Evolutionary conservation across 2,113 vertebrate genomes (phyloP).

Genomic region (Sebastes schlegelii): DNA sequence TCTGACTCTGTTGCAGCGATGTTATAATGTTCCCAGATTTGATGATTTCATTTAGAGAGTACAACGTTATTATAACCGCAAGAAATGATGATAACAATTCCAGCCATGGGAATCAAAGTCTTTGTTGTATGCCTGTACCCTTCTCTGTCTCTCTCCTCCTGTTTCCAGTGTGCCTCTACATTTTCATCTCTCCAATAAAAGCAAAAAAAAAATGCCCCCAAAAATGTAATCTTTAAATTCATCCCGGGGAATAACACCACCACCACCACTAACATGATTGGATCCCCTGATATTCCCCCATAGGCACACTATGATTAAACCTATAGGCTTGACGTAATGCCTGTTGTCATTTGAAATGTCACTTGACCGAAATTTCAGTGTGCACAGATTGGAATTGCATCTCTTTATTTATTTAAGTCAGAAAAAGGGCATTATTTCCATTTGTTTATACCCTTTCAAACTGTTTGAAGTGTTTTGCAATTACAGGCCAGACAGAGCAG

Average conservation of each 20-base stretch:
- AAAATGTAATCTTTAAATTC: neutral
- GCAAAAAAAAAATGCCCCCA: neutral
- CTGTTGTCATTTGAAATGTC: constrained; percentile 33
- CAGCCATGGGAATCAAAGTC: no score
- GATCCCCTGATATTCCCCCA: neutral
- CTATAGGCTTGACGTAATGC: neutral
- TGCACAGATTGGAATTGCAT: constrained; percentile 27
- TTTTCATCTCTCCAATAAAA: neutral
- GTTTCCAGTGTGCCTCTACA: neutral
- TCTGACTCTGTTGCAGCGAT: neutral
- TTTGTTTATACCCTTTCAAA: constrained; percentile 68
- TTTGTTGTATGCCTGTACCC: no score
- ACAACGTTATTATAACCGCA: no score
- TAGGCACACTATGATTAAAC: neutral
- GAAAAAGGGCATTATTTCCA: constrained; percentile 49
- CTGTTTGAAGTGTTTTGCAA: constrained; percentile 69
- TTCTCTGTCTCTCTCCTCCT: neutral
- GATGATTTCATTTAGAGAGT: neutral
- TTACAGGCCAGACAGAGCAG: constrained; percentile 71
- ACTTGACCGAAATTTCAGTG: constrained; percentile 10
- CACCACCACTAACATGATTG: neutral
- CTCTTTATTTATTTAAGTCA: constrained; percentile 47
- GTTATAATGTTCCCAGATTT: neutral
- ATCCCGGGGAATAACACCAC: neutral
- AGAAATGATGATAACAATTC: no score